A percentile compares a stretch with the other conserved stretches of the same genome.
These are phyloP conservation scores for Callionymus lyra DNA, from an alignment of 2,113 vertebrate genomes.

Conservation along the genomic window DNA sequence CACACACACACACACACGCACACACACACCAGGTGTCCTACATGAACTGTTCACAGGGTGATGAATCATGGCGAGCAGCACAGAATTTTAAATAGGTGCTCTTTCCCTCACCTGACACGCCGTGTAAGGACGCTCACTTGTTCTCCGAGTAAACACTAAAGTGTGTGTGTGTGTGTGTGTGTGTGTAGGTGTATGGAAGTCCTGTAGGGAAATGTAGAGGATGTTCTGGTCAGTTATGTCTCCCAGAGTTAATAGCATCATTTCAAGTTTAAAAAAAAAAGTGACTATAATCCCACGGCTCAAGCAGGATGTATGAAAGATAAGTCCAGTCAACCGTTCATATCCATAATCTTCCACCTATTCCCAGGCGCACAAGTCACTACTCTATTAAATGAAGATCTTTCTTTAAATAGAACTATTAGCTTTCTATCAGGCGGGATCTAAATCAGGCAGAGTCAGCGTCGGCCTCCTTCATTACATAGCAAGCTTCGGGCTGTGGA, in stretches of 20 bases:
- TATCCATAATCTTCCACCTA: too few relatives aligned
- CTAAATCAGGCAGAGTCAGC: too few relatives aligned
- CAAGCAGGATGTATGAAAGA: too few relatives aligned
- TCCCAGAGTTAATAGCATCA: not conserved
- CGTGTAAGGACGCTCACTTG: conserved; percentile 7
- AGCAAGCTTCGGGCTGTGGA: too few relatives aligned
- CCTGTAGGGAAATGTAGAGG: conserved; percentile 7
- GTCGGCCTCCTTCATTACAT: too few relatives aligned
- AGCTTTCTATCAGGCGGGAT: too few relatives aligned
- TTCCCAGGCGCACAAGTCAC: too few relatives aligned
- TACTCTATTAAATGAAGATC: too few relatives aligned
- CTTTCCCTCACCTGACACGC: conserved; percentile 34
- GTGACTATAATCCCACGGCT: too few relatives aligned
- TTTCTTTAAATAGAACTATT: too few relatives aligned
- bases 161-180: conserved; percentile 2
- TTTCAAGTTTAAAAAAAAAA: too few relatives aligned
- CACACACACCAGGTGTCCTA: conserved; percentile 17
- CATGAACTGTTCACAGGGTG: conserved; percentile 33
- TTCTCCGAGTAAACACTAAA: conserved; percentile 1
- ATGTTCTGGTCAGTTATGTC: not conserved
- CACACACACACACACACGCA: conserved; percentile 6
- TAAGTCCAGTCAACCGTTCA: too few relatives aligned
- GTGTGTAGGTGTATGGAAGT: conserved; percentile 1
- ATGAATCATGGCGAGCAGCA: conserved; percentile 46
- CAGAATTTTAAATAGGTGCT: conserved; percentile 35